Evolutionary conservation across 2,113 vertebrate genomes (phyloP).

Genomic region (Puntigrus tetrazona): DNA sequence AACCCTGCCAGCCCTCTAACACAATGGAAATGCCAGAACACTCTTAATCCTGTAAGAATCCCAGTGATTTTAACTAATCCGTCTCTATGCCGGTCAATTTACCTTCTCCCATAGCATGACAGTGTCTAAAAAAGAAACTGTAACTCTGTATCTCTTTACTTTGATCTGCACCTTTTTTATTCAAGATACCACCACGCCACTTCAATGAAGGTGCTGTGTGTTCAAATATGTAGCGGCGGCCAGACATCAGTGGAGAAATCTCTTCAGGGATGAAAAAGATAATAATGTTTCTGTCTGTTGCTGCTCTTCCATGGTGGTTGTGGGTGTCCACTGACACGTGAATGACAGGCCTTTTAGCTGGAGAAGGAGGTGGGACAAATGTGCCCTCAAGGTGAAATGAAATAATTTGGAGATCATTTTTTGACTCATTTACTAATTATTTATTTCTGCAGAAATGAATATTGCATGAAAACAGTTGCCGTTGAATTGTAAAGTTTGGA

Average conservation of each 20-base stretch:
- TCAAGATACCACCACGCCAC: conserved; percentile 52
- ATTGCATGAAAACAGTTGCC: background rate
- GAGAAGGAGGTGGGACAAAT: background rate
- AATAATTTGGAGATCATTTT: background rate
- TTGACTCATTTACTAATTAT: background rate
- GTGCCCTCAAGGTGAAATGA: background rate
- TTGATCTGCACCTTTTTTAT: conserved; percentile 34
- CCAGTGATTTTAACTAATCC: conserved; percentile 58
- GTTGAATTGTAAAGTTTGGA: background rate
- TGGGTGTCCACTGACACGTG: conserved; percentile 50
- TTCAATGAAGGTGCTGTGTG: conserved; percentile 49
- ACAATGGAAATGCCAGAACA: conserved; percentile 59
- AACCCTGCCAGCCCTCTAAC: conserved; percentile 52
- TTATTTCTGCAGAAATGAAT: background rate
- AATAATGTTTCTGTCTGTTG: conserved; percentile 63
- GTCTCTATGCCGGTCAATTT: conserved; percentile 54
- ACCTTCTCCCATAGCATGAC: conserved; percentile 55
- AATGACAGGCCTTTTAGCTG: background rate
- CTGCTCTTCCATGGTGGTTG: conserved; percentile 51
- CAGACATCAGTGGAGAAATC: conserved; percentile 68
- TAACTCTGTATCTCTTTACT: conserved; percentile 49
- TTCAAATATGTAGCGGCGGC: background rate
- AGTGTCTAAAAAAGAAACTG: conserved; percentile 51
- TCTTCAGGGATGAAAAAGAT: conserved; percentile 48
- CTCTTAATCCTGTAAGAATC: conserved; percentile 62